Base-by-base conservation (phyloP, 2,797 vertebrate genomes). In the Platyrinchus mystaceus region DNA sequence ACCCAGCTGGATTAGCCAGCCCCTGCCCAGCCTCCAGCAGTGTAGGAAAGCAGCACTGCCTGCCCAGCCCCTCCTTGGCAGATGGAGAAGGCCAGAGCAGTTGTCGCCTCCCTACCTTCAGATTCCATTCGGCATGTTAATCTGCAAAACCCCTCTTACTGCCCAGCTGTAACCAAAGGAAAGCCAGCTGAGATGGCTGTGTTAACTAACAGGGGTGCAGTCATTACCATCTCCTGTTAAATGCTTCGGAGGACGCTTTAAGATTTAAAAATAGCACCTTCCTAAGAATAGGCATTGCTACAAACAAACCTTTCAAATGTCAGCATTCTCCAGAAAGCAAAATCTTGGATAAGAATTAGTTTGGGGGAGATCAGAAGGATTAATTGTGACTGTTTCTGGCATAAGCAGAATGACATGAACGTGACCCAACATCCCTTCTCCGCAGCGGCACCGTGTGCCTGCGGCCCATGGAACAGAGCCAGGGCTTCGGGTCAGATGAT, bases 211-310 rank as follows among this genome's bases (percentile, higher is more conserved):
- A 10, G 10, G 12, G 27, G 11, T 8, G 37, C 49, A 30, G 26
- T 26, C 47, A 52, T 59, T 30, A 55, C 28, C n/a, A 32, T 36
- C 50, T 41, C 22, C 6, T 2, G 15, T 37, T 59, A 52, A 46
- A 44, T 3, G 13, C 30, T 52, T 44, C 26, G 28, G 28, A 77
- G 63, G 39, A 77, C 46, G 23, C 3, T 62, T 46, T 24, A 62
- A 18, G 60, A 76, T 66, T 62, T 58, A 39, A 82, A 75, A 92
- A 12, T 4, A 87, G 32, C 39, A 28, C 37, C 58, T 89, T 58
- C 19, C 66, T 9, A 1, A 71, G n/a, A 84, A 62, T 0, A 74
- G 43, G 21, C 49, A 26, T 6, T 0, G 0, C 36, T 78, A 24
- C 50, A 53, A 68, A 67, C 32, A 3, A 62, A 41, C 24, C 37